Conservation (phyloP, 2,888 invertebrate genomes). For the Stenchaetothrips biformis region DNA sequence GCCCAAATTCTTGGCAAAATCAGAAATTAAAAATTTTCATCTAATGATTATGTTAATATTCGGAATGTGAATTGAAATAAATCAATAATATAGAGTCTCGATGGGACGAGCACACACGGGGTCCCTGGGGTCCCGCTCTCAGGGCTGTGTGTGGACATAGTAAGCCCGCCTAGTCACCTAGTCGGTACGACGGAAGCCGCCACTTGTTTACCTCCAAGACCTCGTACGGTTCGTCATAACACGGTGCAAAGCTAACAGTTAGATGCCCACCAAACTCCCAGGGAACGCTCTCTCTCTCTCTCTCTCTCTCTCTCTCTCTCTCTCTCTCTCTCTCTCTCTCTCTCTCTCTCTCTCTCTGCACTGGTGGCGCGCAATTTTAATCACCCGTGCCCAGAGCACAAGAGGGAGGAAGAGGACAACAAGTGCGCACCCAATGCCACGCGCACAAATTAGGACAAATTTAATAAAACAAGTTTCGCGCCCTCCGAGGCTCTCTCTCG, state of each 20-base stretch:
- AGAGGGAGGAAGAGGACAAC: not conserved
- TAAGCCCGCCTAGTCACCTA: not conserved
- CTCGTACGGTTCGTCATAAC: not conserved
- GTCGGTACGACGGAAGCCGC: not conserved
- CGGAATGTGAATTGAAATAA: too few species aligned
- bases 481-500: not conserved
- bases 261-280: not conserved
- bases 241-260: not conserved
- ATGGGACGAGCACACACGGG: too few species aligned
- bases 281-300: not conserved
- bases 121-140: too few species aligned
- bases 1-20: too few species aligned
- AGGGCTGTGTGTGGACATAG: too few species aligned
- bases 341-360: not conserved
- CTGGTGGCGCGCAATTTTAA: not conserved
- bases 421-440: not conserved
- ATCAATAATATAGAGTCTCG: too few species aligned
- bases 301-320: not conserved
- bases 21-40: too few species aligned
- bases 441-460: conserved; percentile 23
- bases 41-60: too few species aligned
- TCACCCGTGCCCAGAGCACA: not conserved
- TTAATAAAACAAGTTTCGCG: conserved; percentile 17
- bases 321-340: too few species aligned
- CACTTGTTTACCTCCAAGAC: not conserved